Evolutionary conservation across 2,113 vertebrate species (phyloP).

Genomic region (Protobothrops flavoviridis): DNA sequence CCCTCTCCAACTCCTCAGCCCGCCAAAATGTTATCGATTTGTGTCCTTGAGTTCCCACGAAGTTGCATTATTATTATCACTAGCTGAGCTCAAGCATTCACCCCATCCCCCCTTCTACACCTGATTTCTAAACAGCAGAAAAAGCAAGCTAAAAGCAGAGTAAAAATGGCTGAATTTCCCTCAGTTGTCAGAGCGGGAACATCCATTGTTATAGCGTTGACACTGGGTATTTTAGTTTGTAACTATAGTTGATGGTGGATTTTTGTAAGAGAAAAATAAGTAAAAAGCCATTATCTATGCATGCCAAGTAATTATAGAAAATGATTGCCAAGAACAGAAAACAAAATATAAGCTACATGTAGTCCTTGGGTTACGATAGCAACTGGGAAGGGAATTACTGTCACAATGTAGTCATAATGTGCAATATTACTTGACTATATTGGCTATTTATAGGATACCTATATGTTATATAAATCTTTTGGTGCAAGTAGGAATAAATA

Average conservation of each 20-base stretch:
- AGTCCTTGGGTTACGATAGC: background rate
- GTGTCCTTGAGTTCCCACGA: no score
- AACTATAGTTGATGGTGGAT: background rate
- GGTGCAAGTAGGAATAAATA: background rate
- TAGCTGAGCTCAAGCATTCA: no score
- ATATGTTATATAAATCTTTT: background rate
- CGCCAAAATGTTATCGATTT: no score
- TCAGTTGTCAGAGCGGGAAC: no score
- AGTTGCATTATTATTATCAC: no score
- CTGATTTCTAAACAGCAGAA: no score
- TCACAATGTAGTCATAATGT: background rate
- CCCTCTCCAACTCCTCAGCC: no score
- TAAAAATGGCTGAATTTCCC: no score
- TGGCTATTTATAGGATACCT: background rate
- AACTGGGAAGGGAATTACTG: background rate
- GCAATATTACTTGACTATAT: background rate
- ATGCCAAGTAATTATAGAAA: background rate
- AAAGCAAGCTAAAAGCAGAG: no score
- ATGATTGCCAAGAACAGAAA: background rate
- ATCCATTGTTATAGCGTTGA: no score
- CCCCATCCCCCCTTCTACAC: no score
- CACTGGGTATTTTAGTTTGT: background rate
- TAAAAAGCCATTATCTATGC: background rate
- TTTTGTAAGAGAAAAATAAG: background rate
- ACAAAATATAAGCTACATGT: background rate